A percentile compares a stretch with the other conserved stretches of the same genome.
phyloP scores from a whole-genome alignment of 2,888 invertebrate genomes.

The Bellardia bayeri region DNA sequence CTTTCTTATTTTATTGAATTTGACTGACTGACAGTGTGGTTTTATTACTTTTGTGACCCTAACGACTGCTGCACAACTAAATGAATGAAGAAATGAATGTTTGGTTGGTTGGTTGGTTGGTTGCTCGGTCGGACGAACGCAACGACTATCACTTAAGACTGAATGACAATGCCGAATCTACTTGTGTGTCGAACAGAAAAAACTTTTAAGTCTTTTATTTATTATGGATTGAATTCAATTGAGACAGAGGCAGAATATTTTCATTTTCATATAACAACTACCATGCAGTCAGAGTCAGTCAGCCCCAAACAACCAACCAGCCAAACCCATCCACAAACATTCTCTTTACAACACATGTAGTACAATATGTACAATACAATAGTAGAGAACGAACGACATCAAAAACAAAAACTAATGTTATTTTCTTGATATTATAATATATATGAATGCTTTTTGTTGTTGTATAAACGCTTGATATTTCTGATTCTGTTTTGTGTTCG shows the following conservation, averaged over 20 bases:
- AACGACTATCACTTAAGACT: not conserved
- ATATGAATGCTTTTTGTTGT: slow-evolving; percentile 21
- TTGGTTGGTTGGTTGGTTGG: not conserved
- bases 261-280: slow-evolving; percentile 30
- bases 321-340: slow-evolving; percentile 12
- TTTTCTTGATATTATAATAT: slow-evolving; percentile 48
- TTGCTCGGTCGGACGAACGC: slow-evolving; percentile 16
- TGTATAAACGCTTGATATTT: slow-evolving; percentile 31
- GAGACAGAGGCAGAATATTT: slow-evolving; percentile 40
- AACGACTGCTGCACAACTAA: slow-evolving; percentile 3
- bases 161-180: slow-evolving; percentile 21
- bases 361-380: slow-evolving; percentile 1
- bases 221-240: slow-evolving; percentile 70
- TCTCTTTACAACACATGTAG: slow-evolving; percentile 29
- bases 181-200: slow-evolving; percentile 48
- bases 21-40: slow-evolving; percentile 61
- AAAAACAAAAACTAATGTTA: slow-evolving; percentile 45
- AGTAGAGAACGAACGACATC: slow-evolving; percentile 7
- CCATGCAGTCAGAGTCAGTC: not conserved
- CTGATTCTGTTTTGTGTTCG: slow-evolving; percentile 29
- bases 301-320: not conserved
- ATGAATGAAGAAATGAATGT: slow-evolving; percentile 11
- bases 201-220: slow-evolving; percentile 62
- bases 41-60: slow-evolving; percentile 63
- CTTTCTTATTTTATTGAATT: slow-evolving; percentile 63